Evolutionary conservation across 2,888 invertebrate genomes (phyloP).

Genomic region (Monoplex corrugatus): DNA sequence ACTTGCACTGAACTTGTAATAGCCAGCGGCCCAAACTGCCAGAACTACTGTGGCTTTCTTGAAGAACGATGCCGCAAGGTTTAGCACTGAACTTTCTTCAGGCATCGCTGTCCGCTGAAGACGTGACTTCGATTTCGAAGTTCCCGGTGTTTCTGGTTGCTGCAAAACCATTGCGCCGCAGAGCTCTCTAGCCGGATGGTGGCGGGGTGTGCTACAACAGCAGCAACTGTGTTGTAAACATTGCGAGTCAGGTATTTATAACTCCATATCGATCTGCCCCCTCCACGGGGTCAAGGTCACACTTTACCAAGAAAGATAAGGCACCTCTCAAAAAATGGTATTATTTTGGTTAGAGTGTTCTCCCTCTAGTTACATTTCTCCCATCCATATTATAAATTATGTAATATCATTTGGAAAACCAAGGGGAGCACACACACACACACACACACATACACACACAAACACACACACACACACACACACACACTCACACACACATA

Average conservation of each 20-base stretch:
- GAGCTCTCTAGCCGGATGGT: not conserved
- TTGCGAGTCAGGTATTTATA: not conserved
- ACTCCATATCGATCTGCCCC: not conserved
- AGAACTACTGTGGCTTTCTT: conserved; percentile 77
- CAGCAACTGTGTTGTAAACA: not conserved
- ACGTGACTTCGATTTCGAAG: conserved; percentile 48
- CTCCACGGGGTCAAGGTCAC: not conserved
- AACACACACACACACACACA: too few species aligned
- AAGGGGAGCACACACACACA: too few species aligned
- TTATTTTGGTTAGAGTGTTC: not conserved
- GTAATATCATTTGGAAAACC: too few species aligned
- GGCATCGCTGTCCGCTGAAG: conserved; percentile 58
- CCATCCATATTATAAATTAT: too few species aligned
- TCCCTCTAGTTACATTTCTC: not conserved
- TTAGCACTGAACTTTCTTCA: conserved; percentile 71
- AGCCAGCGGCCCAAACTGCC: conserved; percentile 78
- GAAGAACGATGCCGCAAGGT: conserved; percentile 75
- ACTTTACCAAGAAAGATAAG: not conserved
- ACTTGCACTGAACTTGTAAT: conserved; percentile 87
- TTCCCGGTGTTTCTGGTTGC: conserved; percentile 54
- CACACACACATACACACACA: too few species aligned
- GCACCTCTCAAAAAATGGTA: not conserved
- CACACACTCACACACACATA: conserved; percentile 4
- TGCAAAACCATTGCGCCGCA: conserved; percentile 6
- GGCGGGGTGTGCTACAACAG: too few species aligned